Evolutionary conservation across 2,888 invertebrate genomes (phyloP).

Genomic region (Drosophila planitibia): DNA sequence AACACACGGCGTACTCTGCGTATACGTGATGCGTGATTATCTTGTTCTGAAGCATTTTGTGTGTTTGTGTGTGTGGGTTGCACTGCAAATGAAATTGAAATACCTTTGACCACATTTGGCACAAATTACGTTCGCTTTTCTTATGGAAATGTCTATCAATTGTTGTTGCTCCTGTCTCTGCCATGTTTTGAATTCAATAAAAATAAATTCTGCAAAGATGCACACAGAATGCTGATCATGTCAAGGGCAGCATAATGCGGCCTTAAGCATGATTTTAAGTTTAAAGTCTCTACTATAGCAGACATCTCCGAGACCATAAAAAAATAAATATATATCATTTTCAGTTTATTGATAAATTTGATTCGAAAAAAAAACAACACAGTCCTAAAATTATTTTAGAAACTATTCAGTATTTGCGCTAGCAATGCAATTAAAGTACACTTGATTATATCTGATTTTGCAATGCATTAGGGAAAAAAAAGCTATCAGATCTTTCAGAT

Average conservation of each 20-base stretch:
- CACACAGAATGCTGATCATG: neutral
- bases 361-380: neutral
- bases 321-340: neutral
- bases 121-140: slow-evolving; percentile 48
- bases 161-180: slow-evolving; percentile 14
- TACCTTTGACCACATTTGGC: slow-evolving; percentile 65
- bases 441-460: too few relatives aligned
- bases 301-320: neutral
- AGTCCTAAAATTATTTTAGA: neutral
- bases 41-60: slow-evolving; percentile 43
- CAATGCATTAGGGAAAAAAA: neutral
- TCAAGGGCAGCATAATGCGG: neutral
- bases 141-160: slow-evolving; percentile 42
- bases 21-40: slow-evolving; percentile 78
- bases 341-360: neutral
- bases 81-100: slow-evolving; percentile 56
- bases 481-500: neutral
- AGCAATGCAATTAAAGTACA: neutral
- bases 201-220: slow-evolving; percentile 29
- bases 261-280: slow-evolving; percentile 39
- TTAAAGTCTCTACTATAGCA: neutral
- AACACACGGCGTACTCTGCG: slow-evolving; percentile 45
- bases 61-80: neutral
- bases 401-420: neutral
- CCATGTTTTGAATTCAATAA: slow-evolving; percentile 38